Conservation (phyloP, 2,113 vertebrate genomes). For the Tupaia chinensis region DNA sequence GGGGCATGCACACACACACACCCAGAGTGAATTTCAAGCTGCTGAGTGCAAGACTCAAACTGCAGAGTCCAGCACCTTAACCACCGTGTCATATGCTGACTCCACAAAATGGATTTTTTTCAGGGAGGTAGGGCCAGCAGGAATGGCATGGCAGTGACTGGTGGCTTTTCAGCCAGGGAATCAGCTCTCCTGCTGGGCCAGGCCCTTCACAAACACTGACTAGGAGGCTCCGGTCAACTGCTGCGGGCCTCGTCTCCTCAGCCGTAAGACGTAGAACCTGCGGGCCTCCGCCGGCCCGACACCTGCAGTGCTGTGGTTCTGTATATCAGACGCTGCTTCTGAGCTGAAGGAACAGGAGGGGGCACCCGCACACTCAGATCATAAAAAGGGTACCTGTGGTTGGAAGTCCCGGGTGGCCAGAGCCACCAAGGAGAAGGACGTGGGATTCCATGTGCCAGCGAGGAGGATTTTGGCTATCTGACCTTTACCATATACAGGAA, state of each 20-base stretch:
- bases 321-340: neutral
- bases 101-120: neutral
- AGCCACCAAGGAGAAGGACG: no score
- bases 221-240: neutral
- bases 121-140: neutral
- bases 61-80: no score
- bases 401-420: neutral
- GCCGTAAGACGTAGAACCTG: neutral
- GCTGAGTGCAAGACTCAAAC: no score
- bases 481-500: neutral
- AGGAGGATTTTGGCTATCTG: neutral
- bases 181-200: neutral
- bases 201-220: neutral
- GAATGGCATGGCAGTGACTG: neutral
- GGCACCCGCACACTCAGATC: neutral
- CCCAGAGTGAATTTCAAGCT: no score
- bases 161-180: no score
- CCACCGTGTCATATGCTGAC: no score
- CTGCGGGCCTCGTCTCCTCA: neutral
- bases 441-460: neutral
- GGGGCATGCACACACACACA: no score
- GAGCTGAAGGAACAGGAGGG: neutral
- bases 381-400: no score
- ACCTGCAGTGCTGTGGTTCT: neutral
- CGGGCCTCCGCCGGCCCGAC: no score